Percentiles rank a stretch among this genome's conserved stretches.
phyloP scores from a whole-genome alignment of 2,797 vertebrate species.

The Dryobates pubescens region DNA sequence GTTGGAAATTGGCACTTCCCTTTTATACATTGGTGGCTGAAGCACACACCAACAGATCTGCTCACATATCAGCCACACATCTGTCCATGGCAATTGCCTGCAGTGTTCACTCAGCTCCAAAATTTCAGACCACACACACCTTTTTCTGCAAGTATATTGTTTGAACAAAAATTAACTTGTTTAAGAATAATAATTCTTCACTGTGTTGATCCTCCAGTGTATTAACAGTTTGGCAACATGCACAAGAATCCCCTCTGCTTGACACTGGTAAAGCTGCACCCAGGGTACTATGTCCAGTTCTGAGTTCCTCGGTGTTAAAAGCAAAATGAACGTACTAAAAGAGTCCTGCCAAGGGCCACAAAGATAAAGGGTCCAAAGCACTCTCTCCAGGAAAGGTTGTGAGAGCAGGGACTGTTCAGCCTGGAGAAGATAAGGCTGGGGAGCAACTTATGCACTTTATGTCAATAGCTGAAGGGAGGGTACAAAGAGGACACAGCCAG shows the following conservation, averaged over 20 bases:
- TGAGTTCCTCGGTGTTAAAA: neutral
- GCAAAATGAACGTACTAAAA: neutral
- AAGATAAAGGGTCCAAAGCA: neutral
- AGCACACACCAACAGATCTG: neutral
- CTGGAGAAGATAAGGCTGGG: neutral
- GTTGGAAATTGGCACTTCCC: neutral
- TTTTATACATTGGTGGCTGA: neutral
- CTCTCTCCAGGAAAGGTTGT: neutral
- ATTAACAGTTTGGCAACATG: neutral
- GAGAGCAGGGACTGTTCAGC: no score
- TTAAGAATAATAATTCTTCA: neutral
- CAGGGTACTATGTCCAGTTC: neutral
- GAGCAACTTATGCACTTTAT: neutral
- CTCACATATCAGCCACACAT: fast-evolving
- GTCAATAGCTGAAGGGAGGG: neutral
- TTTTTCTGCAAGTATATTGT: neutral
- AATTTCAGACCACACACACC: neutral
- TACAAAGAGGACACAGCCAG: fast-evolving
- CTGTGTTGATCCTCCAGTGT: neutral
- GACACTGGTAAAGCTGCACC: neutral
- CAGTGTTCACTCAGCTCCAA: neutral
- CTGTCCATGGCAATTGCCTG: neutral
- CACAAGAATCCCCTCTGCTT: neutral
- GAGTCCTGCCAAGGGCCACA: neutral
- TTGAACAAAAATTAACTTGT: neutral